These are phyloP conservation scores for Polypedilum pembai DNA, from an alignment of 1,140 invertebrate species.

Conservation along the genomic window DNA sequence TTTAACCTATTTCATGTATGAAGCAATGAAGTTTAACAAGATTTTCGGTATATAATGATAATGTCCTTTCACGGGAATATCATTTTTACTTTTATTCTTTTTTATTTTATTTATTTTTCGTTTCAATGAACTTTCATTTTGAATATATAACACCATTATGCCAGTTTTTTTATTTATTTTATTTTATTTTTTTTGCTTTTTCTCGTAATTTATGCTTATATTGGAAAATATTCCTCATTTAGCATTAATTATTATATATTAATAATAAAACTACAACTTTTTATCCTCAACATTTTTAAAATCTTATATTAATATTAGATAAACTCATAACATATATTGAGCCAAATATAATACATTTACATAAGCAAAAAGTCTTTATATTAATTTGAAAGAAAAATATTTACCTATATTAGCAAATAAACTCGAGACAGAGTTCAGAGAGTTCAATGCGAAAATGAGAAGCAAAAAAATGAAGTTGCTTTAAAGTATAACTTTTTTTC, in stretches of 20 bases:
- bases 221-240: not conserved
- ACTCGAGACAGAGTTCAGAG: slow-evolving; percentile 25
- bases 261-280: not conserved
- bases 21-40: not conserved
- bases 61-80: slow-evolving; percentile 5
- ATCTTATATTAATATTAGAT: not conserved
- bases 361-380: not conserved
- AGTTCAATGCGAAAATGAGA: slow-evolving; percentile 20
- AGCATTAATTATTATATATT: not conserved
- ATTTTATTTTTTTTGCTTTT: not conserved
- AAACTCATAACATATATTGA: not conserved
- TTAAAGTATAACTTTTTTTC: not conserved
- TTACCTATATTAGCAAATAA: slow-evolving; percentile 25
- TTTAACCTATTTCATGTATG: not conserved
- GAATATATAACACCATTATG: slow-evolving; percentile 1
- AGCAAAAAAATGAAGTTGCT: slow-evolving; percentile 3
- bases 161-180: not conserved
- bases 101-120: not conserved
- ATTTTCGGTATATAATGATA: not conserved
- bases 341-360: not conserved
- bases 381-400: not conserved
- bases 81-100: not conserved
- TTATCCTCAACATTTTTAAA: not conserved
- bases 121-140: slow-evolving; percentile 7
- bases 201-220: no score